A percentile compares a stretch with the other conserved stretches of the same genome.
Evolutionary conservation across 2,113 vertebrate species (phyloP).

Genomic region (Mola mola): DNA sequence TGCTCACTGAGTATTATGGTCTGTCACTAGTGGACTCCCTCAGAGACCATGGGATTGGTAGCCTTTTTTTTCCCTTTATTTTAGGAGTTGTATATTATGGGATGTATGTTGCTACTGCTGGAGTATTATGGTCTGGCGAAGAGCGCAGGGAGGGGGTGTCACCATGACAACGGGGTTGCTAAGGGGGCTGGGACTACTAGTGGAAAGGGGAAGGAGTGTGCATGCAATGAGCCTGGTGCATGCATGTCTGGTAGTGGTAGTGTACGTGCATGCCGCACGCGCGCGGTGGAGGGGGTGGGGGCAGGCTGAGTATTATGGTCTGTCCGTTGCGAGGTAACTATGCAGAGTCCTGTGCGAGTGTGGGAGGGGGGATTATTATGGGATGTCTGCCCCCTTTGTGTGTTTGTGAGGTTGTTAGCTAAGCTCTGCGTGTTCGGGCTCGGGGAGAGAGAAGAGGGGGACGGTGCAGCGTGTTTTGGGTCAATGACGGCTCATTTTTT

Average conservation of each 20-base stretch:
- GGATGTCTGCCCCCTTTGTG: constrained; percentile 89
- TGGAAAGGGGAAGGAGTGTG: constrained; percentile 79
- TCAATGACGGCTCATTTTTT: constrained; percentile 48
- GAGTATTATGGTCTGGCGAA: constrained; percentile 84
- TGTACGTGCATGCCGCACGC: constrained; percentile 60
- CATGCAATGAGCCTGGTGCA: constrained; percentile 65
- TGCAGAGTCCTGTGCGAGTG: constrained; percentile 85
- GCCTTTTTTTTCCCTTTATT: constrained; percentile 68
- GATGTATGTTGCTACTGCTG: constrained; percentile 74
- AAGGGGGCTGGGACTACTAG: constrained; percentile 82
- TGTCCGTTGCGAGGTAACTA: constrained; percentile 87
- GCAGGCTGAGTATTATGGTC: constrained; percentile 85
- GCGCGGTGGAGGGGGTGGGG: constrained; percentile 66
- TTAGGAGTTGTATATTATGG: constrained; percentile 83
- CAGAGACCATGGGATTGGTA: constrained; percentile 77
- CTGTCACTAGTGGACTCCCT: constrained; percentile 78
- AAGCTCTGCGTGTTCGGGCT: constrained; percentile 79
- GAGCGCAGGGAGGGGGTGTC: constrained; percentile 69
- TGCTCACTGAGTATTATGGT: constrained; percentile 81
- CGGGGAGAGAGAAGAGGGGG: constrained; percentile 77
- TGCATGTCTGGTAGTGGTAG: constrained; percentile 60
- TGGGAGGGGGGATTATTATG: constrained; percentile 86
- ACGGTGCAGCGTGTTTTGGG: constrained; percentile 76
- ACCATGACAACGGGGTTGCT: constrained; percentile 85
- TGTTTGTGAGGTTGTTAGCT: constrained; percentile 83